phyloP scores from a whole-genome alignment of 2,888 invertebrate species.

The Tachina lurida region DNA sequence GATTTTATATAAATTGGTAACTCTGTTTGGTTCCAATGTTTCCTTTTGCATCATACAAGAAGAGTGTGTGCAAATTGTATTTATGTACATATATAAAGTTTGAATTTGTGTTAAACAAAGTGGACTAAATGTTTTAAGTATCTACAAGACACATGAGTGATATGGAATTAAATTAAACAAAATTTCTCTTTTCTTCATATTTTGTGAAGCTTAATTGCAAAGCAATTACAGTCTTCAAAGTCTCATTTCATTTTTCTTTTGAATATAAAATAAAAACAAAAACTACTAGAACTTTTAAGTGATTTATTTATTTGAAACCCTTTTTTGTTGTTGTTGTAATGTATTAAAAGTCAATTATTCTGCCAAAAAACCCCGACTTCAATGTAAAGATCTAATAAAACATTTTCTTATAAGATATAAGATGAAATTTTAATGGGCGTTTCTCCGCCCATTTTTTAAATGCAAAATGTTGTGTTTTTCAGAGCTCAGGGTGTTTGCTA shows the following conservation, averaged over 20 bases:
- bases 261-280: not conserved
- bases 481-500: too few species aligned
- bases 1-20: too few species aligned
- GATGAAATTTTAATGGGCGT: too few species aligned
- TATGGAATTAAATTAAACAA: conserved; percentile 52
- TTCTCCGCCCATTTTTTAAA: too few species aligned
- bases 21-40: not conserved
- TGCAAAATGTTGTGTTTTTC: too few species aligned
- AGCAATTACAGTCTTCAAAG: conserved; percentile 35
- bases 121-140: conserved; percentile 46
- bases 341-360: not conserved
- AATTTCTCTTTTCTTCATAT: not conserved
- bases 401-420: too few species aligned
- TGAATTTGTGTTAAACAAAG: conserved; percentile 37
- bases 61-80: not conserved
- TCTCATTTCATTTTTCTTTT: conserved; percentile 23
- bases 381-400: too few species aligned
- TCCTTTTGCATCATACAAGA: not conserved
- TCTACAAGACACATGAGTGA: conserved; percentile 48
- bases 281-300: not conserved
- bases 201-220: conserved; percentile 34
- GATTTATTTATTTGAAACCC: not conserved
- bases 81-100: not conserved
- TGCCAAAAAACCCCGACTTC: too few species aligned
- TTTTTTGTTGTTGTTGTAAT: too few species aligned